Conservation (phyloP, 2,888 invertebrate species). For the Acleris sparsana region DNA sequence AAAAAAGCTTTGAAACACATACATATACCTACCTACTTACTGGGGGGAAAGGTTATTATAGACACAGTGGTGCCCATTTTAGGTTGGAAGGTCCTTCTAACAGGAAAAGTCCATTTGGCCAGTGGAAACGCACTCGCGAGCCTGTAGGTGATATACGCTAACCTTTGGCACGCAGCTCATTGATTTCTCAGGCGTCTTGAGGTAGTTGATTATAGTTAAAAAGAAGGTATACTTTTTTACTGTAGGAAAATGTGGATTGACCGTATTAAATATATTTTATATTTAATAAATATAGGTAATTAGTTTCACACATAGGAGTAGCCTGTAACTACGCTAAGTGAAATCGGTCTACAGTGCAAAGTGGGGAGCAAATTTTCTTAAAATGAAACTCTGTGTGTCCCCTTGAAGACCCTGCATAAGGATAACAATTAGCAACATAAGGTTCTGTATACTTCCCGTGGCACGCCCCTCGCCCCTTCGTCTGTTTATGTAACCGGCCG, state of each 20-base stretch:
- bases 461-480: constrained; percentile 27
- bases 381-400: background rate
- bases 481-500: constrained; percentile 31
- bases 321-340: no score
- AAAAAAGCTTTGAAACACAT: constrained; percentile 47
- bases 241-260: no score
- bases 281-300: no score
- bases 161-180: constrained; percentile 50
- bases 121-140: constrained; percentile 52
- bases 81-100: constrained; percentile 48
- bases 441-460: constrained; percentile 16
- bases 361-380: background rate
- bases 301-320: no score
- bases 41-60: constrained; percentile 37
- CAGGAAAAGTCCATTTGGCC: constrained; percentile 64
- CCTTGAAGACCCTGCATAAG: background rate
- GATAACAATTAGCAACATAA: constrained; percentile 31
- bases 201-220: background rate
- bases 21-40: constrained; percentile 9
- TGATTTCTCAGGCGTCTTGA: constrained; percentile 40
- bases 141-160: constrained; percentile 52
- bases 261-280: no score
- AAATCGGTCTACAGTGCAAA: background rate
- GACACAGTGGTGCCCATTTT: constrained; percentile 43
- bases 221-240: background rate